These are phyloP conservation scores for Acanthurus tractus DNA, from an alignment of 2,797 vertebrate genomes.

Conservation along the genomic window DNA sequence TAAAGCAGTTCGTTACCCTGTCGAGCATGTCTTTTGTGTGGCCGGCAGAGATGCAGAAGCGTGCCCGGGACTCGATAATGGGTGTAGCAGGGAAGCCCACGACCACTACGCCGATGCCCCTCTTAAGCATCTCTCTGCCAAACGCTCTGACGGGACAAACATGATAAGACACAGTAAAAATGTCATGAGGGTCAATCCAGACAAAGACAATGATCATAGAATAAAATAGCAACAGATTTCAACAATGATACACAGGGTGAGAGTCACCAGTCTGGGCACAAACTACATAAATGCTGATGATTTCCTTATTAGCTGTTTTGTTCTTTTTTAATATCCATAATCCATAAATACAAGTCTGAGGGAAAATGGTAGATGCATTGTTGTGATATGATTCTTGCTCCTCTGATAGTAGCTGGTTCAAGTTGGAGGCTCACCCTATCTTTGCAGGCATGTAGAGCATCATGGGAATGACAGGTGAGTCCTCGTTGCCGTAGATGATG, in stretches of 20 bases:
- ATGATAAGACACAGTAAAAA: background rate
- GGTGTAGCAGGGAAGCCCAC: slow-evolving; percentile 97
- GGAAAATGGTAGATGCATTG: no score
- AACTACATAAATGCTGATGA: no score
- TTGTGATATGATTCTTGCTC: no score
- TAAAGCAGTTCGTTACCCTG: slow-evolving; percentile 79
- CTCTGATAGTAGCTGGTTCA: no score
- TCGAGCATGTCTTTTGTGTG: slow-evolving; percentile 94
- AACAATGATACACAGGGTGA: no score
- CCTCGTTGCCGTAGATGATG: slow-evolving; percentile 96
- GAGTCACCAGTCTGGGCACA: no score
- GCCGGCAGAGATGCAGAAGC: slow-evolving; percentile 95
- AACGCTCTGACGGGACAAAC: slow-evolving; percentile 87
- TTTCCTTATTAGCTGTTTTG: no score
- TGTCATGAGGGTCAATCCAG: background rate
- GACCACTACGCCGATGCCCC: slow-evolving; percentile 94
- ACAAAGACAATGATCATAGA: background rate
- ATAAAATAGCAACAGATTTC: no score
- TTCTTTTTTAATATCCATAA: no score
- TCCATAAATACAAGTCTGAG: no score
- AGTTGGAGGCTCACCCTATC: slow-evolving; percentile 86
- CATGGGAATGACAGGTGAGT: slow-evolving; percentile 94
- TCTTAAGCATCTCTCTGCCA: slow-evolving; percentile 95
- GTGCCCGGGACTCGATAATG: slow-evolving; percentile 96
- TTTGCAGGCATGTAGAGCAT: slow-evolving; percentile 99